A percentile compares a stretch with the other conserved stretches of the same genome.
phyloP scores from a whole-genome alignment of 2,113 vertebrate species.

The Odocoileus hemionus region DNA sequence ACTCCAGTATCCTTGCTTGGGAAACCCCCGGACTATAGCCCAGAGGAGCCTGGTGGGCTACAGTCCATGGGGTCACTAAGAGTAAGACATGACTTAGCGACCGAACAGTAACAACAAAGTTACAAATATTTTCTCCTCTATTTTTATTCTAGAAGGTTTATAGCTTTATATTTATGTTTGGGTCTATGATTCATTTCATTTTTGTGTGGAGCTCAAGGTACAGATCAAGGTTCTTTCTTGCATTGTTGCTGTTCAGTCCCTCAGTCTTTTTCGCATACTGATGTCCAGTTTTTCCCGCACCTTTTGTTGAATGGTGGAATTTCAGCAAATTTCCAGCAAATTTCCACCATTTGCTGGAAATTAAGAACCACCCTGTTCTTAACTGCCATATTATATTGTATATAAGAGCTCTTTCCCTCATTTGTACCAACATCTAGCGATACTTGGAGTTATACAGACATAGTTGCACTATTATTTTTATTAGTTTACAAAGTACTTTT shows the following conservation, averaged over 20 bases:
- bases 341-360: not conserved
- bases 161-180: not conserved
- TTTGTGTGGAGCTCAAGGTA: not conserved
- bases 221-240: not conserved
- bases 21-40: not conserved
- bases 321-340: too few relatives aligned
- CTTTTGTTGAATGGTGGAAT: not conserved
- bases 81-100: not conserved
- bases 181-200: not conserved
- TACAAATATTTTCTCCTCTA: not conserved
- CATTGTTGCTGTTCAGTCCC: not conserved
- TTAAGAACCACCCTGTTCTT: not conserved
- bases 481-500: not conserved
- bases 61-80: not conserved
- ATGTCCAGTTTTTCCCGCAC: not conserved
- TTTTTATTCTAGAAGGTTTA: conserved; percentile 12
- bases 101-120: not conserved
- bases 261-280: not conserved
- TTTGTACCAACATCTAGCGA: not conserved
- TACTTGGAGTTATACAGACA: not conserved
- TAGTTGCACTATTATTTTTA: not conserved
- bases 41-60: not conserved
- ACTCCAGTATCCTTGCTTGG: not conserved
- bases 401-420: not conserved
- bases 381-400: not conserved